A percentile compares a stretch with the other conserved stretches of the same genome.
Conservation (phyloP, 2,797 vertebrate species). For the Epinephelus awoara region DNA sequence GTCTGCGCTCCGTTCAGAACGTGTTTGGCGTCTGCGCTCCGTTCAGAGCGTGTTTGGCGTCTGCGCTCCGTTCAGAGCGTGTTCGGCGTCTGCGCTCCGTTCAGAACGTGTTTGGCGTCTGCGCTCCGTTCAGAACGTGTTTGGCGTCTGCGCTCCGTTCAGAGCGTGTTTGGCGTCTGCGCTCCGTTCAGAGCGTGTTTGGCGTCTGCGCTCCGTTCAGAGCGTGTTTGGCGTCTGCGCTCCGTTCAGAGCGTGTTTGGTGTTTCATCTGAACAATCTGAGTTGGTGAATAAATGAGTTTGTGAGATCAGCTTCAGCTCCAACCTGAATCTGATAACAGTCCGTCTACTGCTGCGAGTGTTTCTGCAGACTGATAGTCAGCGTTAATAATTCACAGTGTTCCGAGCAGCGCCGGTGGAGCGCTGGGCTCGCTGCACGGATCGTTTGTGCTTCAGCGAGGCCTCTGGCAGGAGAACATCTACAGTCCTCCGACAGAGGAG, state of each 20-base stretch:
- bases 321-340: constrained; percentile 65
- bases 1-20: too few relatives aligned
- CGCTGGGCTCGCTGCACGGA: constrained; percentile 31
- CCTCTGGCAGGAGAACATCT: constrained; percentile 51
- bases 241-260: constrained; percentile 34
- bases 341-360: constrained; percentile 9
- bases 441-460: constrained; percentile 58
- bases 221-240: not conserved
- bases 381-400: constrained; percentile 69
- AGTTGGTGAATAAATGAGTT: constrained; percentile 56
- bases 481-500: not conserved
- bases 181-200: too few relatives aligned
- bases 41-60: too few relatives aligned
- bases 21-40: too few relatives aligned
- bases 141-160: constrained; percentile 23
- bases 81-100: not conserved
- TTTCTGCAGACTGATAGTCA: constrained; percentile 44
- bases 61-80: too few relatives aligned
- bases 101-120: not conserved
- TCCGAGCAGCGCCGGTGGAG: constrained; percentile 51
- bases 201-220: not conserved
- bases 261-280: constrained; percentile 53
- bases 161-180: constrained; percentile 29
- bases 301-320: not conserved
- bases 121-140: constrained; percentile 3